Evolutionary conservation across 35 echinoderm and acorn worm genomes (phyloP).

Genomic region (Apostichopus parvimensis): DNA sequence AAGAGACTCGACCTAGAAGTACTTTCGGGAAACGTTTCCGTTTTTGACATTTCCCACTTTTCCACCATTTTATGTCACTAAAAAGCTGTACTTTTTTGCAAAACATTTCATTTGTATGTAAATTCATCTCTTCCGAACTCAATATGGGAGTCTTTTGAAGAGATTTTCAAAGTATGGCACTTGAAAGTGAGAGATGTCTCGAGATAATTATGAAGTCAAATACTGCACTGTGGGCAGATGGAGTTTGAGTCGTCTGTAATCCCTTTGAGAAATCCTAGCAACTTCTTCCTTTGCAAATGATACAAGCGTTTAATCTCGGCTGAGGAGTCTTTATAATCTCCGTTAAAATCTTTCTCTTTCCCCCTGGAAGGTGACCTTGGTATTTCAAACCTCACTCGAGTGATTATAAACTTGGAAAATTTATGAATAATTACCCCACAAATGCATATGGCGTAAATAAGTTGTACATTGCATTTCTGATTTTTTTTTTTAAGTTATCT

Average conservation of each 20-base stretch:
- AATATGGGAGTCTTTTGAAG: conserved; percentile 14
- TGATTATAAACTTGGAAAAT: neutral
- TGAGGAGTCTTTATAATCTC: neutral
- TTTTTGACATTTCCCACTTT: conserved; percentile 14
- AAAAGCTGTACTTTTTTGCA: conserved; percentile 14
- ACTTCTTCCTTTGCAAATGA: neutral
- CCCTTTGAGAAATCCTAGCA: neutral
- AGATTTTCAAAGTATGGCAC: conserved; percentile 7
- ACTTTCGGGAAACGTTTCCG: conserved; percentile 5
- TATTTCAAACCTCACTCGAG: neutral
- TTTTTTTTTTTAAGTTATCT: too few species aligned
- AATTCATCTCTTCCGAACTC: conserved; percentile 13
- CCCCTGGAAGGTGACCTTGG: neutral
- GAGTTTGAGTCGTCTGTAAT: neutral
- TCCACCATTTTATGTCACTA: conserved; percentile 5
- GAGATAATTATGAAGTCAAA: too few species aligned
- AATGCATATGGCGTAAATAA: neutral
- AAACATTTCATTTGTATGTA: conserved; percentile 9
- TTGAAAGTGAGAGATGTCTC: neutral
- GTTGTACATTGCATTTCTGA: neutral
- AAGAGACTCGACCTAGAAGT: conserved; percentile 6
- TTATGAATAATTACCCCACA: neutral
- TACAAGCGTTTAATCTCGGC: neutral
- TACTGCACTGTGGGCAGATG: neutral
- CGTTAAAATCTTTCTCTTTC: neutral